Percentiles rank a stretch among this genome's conserved stretches.
These are phyloP conservation scores for Cryptoblepharus egeriae DNA, from an alignment of 2,797 vertebrate genomes.

Conservation along the genomic window DNA sequence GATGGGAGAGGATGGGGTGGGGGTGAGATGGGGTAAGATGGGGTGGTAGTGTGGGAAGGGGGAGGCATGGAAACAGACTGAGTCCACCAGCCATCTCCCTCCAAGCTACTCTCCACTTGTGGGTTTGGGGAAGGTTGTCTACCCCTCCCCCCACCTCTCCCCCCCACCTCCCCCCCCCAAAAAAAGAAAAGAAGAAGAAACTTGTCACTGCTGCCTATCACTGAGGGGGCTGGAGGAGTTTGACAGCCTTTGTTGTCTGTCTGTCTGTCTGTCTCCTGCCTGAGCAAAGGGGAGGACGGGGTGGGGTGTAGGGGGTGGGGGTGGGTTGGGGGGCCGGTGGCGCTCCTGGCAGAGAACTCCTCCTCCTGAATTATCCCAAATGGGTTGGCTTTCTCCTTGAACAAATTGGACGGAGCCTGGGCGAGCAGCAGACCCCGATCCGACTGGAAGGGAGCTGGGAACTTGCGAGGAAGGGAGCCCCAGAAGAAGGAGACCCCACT, in stretches of 20 bases:
- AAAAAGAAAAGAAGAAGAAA: too few species aligned
- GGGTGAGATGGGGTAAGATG: too few species aligned
- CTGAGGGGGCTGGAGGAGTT: constrained; percentile 84
- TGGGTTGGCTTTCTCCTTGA: constrained; percentile 95
- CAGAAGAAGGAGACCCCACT: constrained; percentile 70
- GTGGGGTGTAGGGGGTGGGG: too few species aligned
- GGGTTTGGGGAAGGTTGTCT: too few species aligned
- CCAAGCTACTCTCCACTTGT: too few species aligned
- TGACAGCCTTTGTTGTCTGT: constrained; percentile 99
- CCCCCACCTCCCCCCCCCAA: constrained; percentile 52
- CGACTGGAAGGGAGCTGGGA: constrained; percentile 89
- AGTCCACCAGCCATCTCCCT: background rate
- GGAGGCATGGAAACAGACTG: background rate
- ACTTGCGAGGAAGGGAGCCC: constrained; percentile 81
- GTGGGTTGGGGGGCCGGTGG: constrained; percentile 75
- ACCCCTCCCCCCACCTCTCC: constrained; percentile 16
- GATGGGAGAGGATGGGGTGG: background rate
- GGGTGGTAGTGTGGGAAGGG: background rate
- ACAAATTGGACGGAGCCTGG: constrained; percentile 95
- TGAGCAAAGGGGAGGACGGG: too few species aligned
- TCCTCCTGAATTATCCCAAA: constrained; percentile 98
- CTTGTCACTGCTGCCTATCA: constrained; percentile 84
- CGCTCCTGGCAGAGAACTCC: constrained; percentile 88
- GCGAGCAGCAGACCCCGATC: constrained; percentile 91
- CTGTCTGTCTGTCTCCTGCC: too few species aligned